Evolutionary conservation across 2,113 vertebrate species (phyloP), one percentile per base, ranked within the genome.

Genomic region (Python bivittatus): DNA sequence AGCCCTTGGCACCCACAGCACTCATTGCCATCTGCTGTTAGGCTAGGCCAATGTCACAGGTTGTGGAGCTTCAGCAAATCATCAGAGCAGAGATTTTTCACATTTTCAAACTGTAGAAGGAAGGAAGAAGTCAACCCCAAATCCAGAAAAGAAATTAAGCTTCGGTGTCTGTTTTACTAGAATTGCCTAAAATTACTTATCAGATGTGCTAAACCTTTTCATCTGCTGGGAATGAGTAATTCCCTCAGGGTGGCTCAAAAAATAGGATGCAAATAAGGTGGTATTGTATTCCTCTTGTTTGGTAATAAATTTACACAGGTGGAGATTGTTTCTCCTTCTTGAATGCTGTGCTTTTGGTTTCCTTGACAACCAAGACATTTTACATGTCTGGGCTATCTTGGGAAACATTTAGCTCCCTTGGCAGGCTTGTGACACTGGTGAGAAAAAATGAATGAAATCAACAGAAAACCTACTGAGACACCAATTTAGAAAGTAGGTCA

Each of bases 331-430:
- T 92, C 44, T 29, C 68, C 15, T 44, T 88, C 85, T 38, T 56
- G n/a, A 87, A 88, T 42, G 22, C 68, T 2, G 10, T 83, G 68
- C 91, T 92, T 6, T 44, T 61, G 68, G 68, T 92, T 92, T 84
- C 91, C 87, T 89, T 84, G 87, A 53, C 91, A 89, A 84, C 68
- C 29, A 89, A 89, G 29, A 48, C 33, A 52, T 72, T 84, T 89
- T 79, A 84, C 22, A 88, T 53, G 87, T 53, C 20, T 84, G 42
- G 54, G 48, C 89, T 88, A 52, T 88, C 87, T 61, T 60, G 68
- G 56, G 72, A 84, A 89, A 84, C 22, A 53, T 44, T 84, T 53
- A 88, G 72, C 56, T 61, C 27, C 72, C 20, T 83, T 89, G 42
- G 85, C 23, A 87, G 25, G 15, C n/a, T 25, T 56, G 15, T 88